Evolutionary conservation across 2,113 vertebrate species (phyloP), one percentile per base, ranked within the genome.

Genomic region (Gasterosteus nipponicus): DNA sequence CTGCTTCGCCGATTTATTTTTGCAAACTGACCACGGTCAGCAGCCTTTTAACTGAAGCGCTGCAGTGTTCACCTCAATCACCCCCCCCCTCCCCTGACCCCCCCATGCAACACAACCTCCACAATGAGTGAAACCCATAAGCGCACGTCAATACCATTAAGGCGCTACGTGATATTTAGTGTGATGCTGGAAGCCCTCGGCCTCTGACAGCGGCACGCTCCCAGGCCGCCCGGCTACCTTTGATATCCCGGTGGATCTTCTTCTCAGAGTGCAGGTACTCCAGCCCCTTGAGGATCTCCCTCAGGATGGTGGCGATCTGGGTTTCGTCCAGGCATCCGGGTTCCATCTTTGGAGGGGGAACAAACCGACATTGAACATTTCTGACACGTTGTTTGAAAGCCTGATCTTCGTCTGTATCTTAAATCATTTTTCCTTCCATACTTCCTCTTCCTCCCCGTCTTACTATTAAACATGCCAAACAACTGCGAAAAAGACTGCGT

Each of bases 201-300:
- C 64, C 64, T 54, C 38, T 54, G 33, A 75, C 33, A 35, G 59
- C 31, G 31, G 66, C 75, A 62, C 75, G 53, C 33, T 65, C 22
- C 51, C n/a, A 3, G 18, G 56, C 47, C 42, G 42, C 9, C 44
- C 0, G 47, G 54, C 14, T 85, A 95, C 94, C 94, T 94, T 95
- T 95, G 81, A 95, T 95, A 62, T 95, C 94, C 74, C 94, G 77
- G 91, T 95, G 94, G 80, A 95, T 95, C 81, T 95, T 95, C 86
- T 95, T 95, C 90, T 95, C 94, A 0, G 93, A 94, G 82, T 95
- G 94, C 72, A 95, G 89, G 72, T 95, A 95, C 89, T 95, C 94
- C 62, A 95, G 86, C 5, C 94, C 94, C 83, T 95, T 95, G 19
- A 95, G 93, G 81, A 95, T 95, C 75, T 95, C 94, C 78, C 94